Evolutionary conservation across 1,140 invertebrate genomes (phyloP).

Genomic region (Dreissena rostriformis): DNA sequence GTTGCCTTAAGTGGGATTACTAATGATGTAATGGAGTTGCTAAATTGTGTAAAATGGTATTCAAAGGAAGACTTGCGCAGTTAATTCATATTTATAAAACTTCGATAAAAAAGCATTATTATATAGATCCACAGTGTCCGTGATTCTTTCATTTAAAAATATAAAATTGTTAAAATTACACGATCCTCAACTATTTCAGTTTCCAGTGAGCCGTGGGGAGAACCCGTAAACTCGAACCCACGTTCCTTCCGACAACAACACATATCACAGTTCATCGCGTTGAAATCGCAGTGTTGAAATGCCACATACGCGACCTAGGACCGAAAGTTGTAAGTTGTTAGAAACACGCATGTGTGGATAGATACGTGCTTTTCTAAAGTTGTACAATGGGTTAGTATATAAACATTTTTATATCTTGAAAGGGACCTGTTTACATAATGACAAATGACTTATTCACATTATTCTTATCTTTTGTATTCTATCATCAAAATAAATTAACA

Average conservation of each 20-base stretch:
- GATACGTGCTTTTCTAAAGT: not conserved
- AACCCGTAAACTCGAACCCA: conserved; percentile 18
- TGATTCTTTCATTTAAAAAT: no score
- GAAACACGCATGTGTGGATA: no score
- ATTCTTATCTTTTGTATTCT: not conserved
- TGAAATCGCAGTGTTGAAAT: conserved; percentile 26
- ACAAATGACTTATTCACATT: not conserved
- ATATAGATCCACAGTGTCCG: no score
- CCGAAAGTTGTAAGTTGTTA: conserved; percentile 35
- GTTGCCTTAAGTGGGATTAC: no score
- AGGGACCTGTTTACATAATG: not conserved
- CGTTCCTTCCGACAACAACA: conserved; percentile 34
- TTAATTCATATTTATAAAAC: no score
- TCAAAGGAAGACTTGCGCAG: no score
- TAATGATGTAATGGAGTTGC: no score
- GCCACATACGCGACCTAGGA: conserved; percentile 30
- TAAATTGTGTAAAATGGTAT: no score
- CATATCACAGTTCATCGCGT: conserved; percentile 38
- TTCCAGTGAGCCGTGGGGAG: not conserved
- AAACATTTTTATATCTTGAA: not conserved
- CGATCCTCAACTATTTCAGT: conserved; percentile 10
- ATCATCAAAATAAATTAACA: no score
- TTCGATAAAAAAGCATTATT: no score
- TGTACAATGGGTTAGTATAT: not conserved
- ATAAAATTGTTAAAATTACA: no score